Conservation (phyloP, 1,140 invertebrate genomes). For the Liolophura sinensis region DNA sequence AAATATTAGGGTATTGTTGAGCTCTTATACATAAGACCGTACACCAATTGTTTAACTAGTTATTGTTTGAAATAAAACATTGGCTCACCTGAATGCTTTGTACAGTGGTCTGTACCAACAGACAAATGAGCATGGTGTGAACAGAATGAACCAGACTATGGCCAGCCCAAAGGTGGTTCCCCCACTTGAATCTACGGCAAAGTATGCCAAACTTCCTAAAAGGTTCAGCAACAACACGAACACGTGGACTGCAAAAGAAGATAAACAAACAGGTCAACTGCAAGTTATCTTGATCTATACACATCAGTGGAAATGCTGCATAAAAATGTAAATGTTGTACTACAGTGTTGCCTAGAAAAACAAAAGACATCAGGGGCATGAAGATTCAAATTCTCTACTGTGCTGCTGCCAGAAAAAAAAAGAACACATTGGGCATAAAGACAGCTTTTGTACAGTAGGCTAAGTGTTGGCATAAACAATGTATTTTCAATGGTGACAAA, state of each 20-base stretch:
- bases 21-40: too few species aligned
- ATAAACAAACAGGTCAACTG: not conserved
- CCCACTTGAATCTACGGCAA: conserved; percentile 51
- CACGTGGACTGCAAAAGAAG: conserved; percentile 79
- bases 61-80: too few species aligned
- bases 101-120: conserved; percentile 94
- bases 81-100: conserved; percentile 79
- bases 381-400: conserved; percentile 18
- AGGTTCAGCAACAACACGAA: conserved; percentile 84
- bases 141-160: conserved; percentile 86
- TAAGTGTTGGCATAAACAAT: too few species aligned
- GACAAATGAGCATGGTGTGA: conserved; percentile 95
- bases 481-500: too few species aligned
- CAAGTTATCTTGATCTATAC: not conserved
- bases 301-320: not conserved
- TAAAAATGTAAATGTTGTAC: conserved; percentile 7
- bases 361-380: too few species aligned
- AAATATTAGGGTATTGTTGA: too few species aligned
- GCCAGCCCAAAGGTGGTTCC: conserved; percentile 85
- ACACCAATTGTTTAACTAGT: too few species aligned
- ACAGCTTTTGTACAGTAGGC: too few species aligned
- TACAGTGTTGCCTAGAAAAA: conserved; percentile 5
- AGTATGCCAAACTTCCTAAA: conserved; percentile 69
- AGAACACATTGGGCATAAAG: too few species aligned
- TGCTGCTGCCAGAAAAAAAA: too few species aligned